Evolutionary conservation across 1,140 invertebrate genomes (phyloP).

Genomic region (Drosophila pruinosa): DNA sequence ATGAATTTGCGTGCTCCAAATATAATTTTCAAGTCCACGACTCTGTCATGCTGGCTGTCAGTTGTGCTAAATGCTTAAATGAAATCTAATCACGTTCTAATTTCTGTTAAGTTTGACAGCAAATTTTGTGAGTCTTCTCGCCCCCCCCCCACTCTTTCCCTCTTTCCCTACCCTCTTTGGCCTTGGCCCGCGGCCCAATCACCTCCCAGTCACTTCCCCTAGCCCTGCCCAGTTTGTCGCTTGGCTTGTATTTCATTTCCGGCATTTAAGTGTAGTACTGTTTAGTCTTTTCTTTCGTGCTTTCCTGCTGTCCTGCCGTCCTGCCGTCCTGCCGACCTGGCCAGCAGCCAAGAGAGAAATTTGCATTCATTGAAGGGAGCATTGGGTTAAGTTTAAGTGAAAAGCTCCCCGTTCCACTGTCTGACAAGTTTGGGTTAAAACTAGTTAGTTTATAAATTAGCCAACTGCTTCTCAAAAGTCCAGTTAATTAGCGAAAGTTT

Average conservation of each 20-base stretch:
- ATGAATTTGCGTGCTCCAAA: conserved; percentile 71
- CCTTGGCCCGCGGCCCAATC: neutral
- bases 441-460: conserved; percentile 66
- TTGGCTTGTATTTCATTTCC: conserved; percentile 66
- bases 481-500: conserved; percentile 57
- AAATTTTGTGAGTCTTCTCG: conserved; percentile 27
- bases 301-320: neutral
- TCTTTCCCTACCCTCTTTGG: neutral
- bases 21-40: conserved; percentile 52
- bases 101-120: conserved; percentile 73
- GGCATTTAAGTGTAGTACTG: conserved; percentile 49
- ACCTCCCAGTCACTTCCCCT: neutral
- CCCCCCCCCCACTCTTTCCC: no score
- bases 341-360: conserved; percentile 44
- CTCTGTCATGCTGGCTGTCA: conserved; percentile 71
- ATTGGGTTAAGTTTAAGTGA: neutral
- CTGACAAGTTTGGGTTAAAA: conserved; percentile 49
- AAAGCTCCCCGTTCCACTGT: conserved; percentile 7
- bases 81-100: conserved; percentile 80
- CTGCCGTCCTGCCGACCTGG: conserved; percentile 26
- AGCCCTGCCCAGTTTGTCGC: conserved; percentile 22
- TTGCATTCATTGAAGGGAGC: conserved; percentile 39
- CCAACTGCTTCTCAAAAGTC: conserved; percentile 58
- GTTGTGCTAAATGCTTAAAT: conserved; percentile 74
- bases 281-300: conserved; percentile 17